Evolutionary conservation across 2,888 invertebrate species (phyloP).

Genomic region (Parnassius glacialis): DNA sequence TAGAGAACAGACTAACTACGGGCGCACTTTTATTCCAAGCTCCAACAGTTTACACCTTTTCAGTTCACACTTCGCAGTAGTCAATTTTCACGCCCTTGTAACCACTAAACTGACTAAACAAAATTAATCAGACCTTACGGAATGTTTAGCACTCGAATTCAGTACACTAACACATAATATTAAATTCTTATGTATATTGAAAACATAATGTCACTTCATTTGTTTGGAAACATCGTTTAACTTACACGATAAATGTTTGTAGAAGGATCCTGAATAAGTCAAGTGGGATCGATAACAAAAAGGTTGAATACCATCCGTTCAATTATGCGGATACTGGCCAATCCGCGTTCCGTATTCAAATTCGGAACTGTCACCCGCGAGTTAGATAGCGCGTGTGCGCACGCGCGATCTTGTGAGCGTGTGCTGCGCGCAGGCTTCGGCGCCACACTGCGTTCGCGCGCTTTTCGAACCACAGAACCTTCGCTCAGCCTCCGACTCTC

Average conservation of each 20-base stretch:
- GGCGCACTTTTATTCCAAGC: slow-evolving; percentile 44
- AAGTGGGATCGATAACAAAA: slow-evolving; percentile 52
- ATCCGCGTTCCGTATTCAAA: slow-evolving; percentile 44
- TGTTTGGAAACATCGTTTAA: slow-evolving; percentile 9
- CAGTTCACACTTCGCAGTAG: slow-evolving; percentile 68
- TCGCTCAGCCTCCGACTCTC: slow-evolving; percentile 63
- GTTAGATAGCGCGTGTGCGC: slow-evolving; percentile 59
- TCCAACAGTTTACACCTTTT: slow-evolving; percentile 57
- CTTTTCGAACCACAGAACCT: slow-evolving; percentile 75
- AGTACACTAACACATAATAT: slow-evolving; percentile 50
- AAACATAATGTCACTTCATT: slow-evolving; percentile 44
- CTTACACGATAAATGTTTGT: slow-evolving; percentile 19
- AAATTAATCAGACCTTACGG: slow-evolving; percentile 65
- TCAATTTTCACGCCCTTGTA: slow-evolving; percentile 72
- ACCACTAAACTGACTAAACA: slow-evolving; percentile 54
- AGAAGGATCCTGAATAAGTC: slow-evolving; percentile 21
- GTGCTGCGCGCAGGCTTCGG: slow-evolving; percentile 74
- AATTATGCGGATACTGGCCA: slow-evolving; percentile 46
- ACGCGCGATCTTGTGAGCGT: slow-evolving; percentile 70
- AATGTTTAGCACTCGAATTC: slow-evolving; percentile 69
- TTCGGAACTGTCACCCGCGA: slow-evolving; percentile 58
- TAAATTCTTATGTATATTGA: slow-evolving; percentile 35
- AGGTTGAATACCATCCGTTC: slow-evolving; percentile 52
- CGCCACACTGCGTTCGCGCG: slow-evolving; percentile 79
- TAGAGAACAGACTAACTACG: slow-evolving; percentile 25